A percentile compares a stretch with the other conserved stretches of the same genome.
Conservation (phyloP, 2,113 vertebrate species). For the Actenoides lindsayi region DNA sequence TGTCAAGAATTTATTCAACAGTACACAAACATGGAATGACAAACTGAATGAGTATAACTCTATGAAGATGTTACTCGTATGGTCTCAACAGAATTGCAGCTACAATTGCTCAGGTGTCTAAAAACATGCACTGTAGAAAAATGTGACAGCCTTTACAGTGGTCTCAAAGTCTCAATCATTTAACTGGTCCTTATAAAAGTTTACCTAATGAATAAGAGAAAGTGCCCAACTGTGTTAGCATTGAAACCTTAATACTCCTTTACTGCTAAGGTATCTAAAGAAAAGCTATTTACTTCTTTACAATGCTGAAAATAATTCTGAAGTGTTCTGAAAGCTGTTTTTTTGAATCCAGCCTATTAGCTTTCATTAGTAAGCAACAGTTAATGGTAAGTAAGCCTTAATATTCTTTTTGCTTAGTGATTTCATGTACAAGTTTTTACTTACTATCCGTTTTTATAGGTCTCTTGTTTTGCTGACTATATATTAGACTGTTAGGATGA, state of each 20-base stretch:
- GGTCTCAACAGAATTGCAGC: background rate
- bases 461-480: slow-evolving; percentile 60
- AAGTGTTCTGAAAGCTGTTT: background rate
- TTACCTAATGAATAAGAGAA: background rate
- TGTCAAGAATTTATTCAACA: background rate
- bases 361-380: background rate
- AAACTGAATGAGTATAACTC: background rate
- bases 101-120: background rate
- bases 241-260: background rate
- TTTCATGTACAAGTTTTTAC: slow-evolving; percentile 64
- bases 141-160: background rate
- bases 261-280: background rate
- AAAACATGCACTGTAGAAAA: background rate
- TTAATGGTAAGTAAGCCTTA: background rate
- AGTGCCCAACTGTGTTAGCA: background rate
- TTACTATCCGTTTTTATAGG: slow-evolving; percentile 58
- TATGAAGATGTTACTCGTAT: rapidly evolving
- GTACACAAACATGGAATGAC: background rate
- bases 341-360: background rate
- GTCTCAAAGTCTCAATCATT: background rate
- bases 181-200: background rate
- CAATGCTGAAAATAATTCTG: background rate
- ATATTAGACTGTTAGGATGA: slow-evolving; percentile 60
- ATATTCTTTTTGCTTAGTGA: background rate
- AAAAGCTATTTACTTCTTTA: background rate